These are phyloP conservation scores for Aleiodes sp. DNA, from an alignment of 1,140 invertebrate genomes.

Conservation along the genomic window DNA sequence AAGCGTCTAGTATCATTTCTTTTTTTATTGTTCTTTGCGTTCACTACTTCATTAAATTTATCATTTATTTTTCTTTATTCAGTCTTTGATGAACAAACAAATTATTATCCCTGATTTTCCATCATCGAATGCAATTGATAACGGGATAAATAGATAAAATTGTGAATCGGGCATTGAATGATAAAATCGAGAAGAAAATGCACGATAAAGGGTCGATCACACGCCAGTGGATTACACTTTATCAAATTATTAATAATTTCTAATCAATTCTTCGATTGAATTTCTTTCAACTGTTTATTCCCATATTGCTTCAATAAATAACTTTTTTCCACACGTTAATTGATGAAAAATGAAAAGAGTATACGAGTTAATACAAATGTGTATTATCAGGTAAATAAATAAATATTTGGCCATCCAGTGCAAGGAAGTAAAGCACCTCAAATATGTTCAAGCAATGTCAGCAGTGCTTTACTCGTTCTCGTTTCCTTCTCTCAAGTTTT, in stretches of 20 bases:
- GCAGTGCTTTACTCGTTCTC: conserved; percentile 40
- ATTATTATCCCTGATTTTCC: conserved; percentile 25
- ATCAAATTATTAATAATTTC: neutral
- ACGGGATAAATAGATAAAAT: conserved; percentile 29
- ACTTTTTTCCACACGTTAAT: neutral
- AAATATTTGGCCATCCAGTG: conserved; percentile 59
- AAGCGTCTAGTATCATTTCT: neutral
- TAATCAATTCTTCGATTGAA: neutral
- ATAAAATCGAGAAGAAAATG: conserved; percentile 11
- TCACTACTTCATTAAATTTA: too few relatives aligned
- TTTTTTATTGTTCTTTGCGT: neutral
- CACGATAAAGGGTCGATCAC: conserved; percentile 33
- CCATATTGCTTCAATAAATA: neutral
- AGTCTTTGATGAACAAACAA: conserved; percentile 12
- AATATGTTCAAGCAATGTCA: conserved; percentile 60
- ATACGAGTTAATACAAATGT: conserved; percentile 44
- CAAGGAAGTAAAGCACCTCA: conserved; percentile 50
- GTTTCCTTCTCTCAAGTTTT: too few relatives aligned
- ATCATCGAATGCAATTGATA: conserved; percentile 12
- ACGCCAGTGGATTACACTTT: neutral
- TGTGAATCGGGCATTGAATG: neutral
- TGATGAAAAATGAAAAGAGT: conserved; percentile 1
- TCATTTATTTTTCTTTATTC: neutral
- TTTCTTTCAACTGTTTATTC: too few relatives aligned
- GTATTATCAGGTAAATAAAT: conserved; percentile 61